Base-by-base conservation (phyloP, 2,113 vertebrate species). In the Notothenia coriiceps region DNA sequence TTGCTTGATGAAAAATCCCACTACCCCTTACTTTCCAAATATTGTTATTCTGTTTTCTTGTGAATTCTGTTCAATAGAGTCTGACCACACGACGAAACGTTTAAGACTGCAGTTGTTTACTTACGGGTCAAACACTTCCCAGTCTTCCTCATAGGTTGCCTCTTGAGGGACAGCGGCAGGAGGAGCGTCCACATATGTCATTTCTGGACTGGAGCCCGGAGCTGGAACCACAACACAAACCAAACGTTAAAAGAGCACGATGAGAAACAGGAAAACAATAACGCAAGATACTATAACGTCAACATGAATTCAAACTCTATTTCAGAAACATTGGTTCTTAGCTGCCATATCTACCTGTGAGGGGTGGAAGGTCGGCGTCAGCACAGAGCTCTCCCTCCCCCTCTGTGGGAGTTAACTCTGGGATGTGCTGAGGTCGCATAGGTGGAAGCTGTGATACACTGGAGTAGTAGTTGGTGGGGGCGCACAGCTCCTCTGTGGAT, bases 41-140 rank as follows among this genome's bases (percentile, higher is more conserved):
- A 35, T 7, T 1, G 0, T 2, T 10, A 52, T 7, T 56, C 9
- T 13, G 29, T 18, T 46, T 18, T 52, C 22, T 29, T 60, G 35
- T 50, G 35, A 62, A 35, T 49, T 40, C 3, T 1, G 29, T 46
- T 55, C 0, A 40, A 5, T 43, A 10, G 11, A 14, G 13, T 51
- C 17, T 49, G 2, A 14, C 2, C 60, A 20, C 7, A 40, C 6
- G 40, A 68, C 9, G 22, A 22, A 13, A 6, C 29, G n/a, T 18
- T 52, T 47, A 67, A 9, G 29, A 55, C 15, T 40, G 15, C 1
- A 35, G 29, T 71, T n/a, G 6, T 77, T 35, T 61, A 97, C 98
- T 97, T 89, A 99, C 98, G 98, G 98, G 92, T 99, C 98, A 96
- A 99, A 99, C 59, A 99, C 98, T 89, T 99, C 98, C 98, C 98